phyloP scores from a whole-genome alignment of 2,888 invertebrate genomes.

The Callyntrura guangdongensis region DNA sequence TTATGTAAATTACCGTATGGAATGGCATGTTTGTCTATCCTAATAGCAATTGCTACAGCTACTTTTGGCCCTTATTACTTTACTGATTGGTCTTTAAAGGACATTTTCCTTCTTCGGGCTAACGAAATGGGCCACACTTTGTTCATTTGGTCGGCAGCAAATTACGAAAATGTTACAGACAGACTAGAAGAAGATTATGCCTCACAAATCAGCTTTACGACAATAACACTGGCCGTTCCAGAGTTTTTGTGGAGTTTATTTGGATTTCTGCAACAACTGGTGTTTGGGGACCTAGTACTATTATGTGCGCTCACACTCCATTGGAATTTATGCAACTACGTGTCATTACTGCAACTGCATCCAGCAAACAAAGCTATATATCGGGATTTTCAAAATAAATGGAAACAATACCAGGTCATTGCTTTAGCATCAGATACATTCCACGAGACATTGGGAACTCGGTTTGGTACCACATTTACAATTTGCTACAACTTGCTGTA shows the following conservation, averaged over 20 bases:
- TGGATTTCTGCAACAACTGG: neutral
- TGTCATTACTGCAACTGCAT: neutral
- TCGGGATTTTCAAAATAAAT: neutral
- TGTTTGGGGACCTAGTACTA: neutral
- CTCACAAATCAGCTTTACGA: neutral
- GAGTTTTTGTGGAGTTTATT: neutral
- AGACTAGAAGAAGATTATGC: neutral
- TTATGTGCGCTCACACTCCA: neutral
- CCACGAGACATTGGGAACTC: neutral
- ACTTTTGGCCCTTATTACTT: neutral
- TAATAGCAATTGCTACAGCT: neutral
- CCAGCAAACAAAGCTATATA: neutral
- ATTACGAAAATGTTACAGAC: neutral
- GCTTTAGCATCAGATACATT: neutral
- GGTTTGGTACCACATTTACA: neutral
- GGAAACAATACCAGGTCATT: neutral
- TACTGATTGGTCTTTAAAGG: neutral
- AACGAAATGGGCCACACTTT: constrained; percentile 4
- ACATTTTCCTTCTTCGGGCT: neutral
- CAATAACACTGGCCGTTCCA: neutral
- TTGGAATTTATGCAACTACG: neutral
- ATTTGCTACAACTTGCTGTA: neutral
- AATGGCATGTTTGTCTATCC: neutral
- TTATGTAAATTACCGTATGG: neutral
- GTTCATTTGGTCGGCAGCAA: neutral